These are phyloP conservation scores for Idaea biselata DNA, from an alignment of 2,888 invertebrate species.

Conservation along the genomic window DNA sequence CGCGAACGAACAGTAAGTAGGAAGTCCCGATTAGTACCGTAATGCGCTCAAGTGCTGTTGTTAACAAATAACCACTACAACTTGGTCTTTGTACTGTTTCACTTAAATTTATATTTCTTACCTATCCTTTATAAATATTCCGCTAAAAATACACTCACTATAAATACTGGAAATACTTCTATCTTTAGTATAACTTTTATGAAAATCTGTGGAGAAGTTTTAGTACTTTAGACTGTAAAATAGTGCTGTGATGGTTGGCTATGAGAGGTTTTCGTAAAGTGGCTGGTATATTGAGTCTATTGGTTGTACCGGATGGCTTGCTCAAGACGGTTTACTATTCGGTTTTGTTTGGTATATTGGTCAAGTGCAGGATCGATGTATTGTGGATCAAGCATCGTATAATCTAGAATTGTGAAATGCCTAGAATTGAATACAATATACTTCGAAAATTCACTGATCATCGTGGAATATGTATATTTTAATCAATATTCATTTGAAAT, in stretches of 20 bases:
- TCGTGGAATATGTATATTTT: too few relatives aligned
- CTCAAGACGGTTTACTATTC: slow-evolving; percentile 63
- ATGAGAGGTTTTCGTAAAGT: slow-evolving; percentile 44
- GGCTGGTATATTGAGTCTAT: slow-evolving; percentile 71
- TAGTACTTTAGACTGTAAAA: neutral
- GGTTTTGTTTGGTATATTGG: slow-evolving; percentile 32
- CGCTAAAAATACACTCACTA: slow-evolving; percentile 11
- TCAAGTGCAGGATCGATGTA: slow-evolving; percentile 15
- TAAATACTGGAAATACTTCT: slow-evolving; percentile 20
- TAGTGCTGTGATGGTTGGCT: slow-evolving; percentile 7
- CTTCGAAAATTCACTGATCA: too few relatives aligned
- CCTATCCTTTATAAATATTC: slow-evolving; percentile 33
- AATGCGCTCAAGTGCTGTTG: slow-evolving; percentile 76
- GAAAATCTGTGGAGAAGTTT: neutral
- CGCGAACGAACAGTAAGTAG: slow-evolving; percentile 67
- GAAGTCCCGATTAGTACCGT: slow-evolving; percentile 74
- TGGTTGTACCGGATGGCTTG: slow-evolving; percentile 73
- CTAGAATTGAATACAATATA: too few relatives aligned
- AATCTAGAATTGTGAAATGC: too few relatives aligned
- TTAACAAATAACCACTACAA: slow-evolving; percentile 45
- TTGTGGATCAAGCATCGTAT: neutral
- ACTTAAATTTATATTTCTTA: slow-evolving; percentile 55
- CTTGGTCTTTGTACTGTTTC: slow-evolving; percentile 47
- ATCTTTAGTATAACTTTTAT: slow-evolving; percentile 16
- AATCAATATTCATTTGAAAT: too few relatives aligned